These are phyloP conservation scores for Pyrgilauda ruficollis DNA, from an alignment of 2,113 vertebrate species.

Conservation along the genomic window DNA sequence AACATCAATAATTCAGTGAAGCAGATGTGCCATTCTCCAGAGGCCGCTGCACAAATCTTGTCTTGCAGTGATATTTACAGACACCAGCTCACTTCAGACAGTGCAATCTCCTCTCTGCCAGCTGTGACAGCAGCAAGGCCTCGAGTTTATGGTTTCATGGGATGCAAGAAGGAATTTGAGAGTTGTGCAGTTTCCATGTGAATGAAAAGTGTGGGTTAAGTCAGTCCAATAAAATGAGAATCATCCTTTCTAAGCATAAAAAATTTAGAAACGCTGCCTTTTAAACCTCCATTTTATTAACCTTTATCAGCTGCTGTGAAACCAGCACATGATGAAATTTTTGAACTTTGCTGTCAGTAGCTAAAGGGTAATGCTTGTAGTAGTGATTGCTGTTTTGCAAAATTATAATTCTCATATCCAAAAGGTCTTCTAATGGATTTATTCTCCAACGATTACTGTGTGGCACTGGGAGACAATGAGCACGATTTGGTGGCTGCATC, in stretches of 20 bases:
- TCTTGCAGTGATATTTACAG: background rate
- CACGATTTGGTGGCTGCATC: background rate
- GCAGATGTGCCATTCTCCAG: background rate
- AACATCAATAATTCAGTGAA: background rate
- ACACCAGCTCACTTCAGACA: background rate
- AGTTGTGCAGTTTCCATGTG: background rate
- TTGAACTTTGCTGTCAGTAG: conserved; percentile 63
- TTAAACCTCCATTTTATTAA: conserved; percentile 70
- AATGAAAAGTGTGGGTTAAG: background rate
- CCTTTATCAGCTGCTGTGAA: conserved; percentile 66
- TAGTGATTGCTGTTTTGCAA: conserved; percentile 56
- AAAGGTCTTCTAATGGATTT: conserved; percentile 56
- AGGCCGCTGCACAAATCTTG: background rate
- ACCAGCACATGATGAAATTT: conserved; percentile 54
- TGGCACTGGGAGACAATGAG: background rate
- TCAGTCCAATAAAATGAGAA: conserved; percentile 6
- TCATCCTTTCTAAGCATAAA: conserved; percentile 21
- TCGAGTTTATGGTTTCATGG: background rate
- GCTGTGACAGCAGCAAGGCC: background rate
- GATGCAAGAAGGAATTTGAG: background rate
- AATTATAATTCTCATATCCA: conserved; percentile 22
- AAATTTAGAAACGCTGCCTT: conserved; percentile 43
- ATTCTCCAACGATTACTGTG: background rate
- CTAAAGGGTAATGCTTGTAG: conserved; percentile 70
- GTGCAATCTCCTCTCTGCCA: background rate